Conservation (phyloP, 1,140 invertebrate genomes). For the Lanistes nyassanus region DNA sequence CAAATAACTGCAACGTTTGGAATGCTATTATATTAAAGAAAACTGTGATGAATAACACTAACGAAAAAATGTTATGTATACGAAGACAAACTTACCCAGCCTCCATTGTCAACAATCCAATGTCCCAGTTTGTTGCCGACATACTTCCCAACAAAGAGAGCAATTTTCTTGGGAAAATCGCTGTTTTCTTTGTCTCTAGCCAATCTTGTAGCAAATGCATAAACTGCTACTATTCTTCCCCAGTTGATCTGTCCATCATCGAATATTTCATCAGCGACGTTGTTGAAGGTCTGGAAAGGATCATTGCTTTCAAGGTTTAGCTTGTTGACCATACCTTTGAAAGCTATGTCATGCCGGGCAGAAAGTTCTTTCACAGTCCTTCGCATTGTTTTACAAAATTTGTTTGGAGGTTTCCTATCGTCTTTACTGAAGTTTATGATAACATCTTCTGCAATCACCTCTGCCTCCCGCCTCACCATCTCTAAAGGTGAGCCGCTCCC, state of each 20-base stretch:
- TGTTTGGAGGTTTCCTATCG: conserved; percentile 47
- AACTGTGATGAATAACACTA: too few species aligned
- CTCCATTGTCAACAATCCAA: conserved; percentile 67
- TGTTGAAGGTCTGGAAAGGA: conserved; percentile 71
- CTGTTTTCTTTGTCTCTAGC: conserved; percentile 68
- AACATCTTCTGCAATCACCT: conserved; percentile 56
- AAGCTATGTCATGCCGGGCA: conserved; percentile 72
- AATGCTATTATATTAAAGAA: too few species aligned
- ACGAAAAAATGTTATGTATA: too few species aligned
- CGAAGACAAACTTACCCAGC: conserved; percentile 65
- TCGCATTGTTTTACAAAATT: conserved; percentile 62
- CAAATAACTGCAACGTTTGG: too few species aligned
- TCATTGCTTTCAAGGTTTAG: conserved; percentile 70
- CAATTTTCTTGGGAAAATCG: conserved; percentile 59
- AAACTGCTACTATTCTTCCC: conserved; percentile 74
- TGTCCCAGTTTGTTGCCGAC: conserved; percentile 64
- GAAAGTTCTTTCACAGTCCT: conserved; percentile 62
- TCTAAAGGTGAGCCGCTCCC: conserved; percentile 49
- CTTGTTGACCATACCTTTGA: conserved; percentile 73
- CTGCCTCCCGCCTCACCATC: conserved; percentile 55
- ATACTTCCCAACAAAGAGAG: conserved; percentile 66
- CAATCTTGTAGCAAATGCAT: conserved; percentile 73
- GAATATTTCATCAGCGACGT: conserved; percentile 74
- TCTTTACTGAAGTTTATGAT: conserved; percentile 44
- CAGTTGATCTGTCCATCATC: conserved; percentile 71